phyloP scores from a whole-genome alignment of 2,113 vertebrate species.

The Apodemus sylvaticus region DNA sequence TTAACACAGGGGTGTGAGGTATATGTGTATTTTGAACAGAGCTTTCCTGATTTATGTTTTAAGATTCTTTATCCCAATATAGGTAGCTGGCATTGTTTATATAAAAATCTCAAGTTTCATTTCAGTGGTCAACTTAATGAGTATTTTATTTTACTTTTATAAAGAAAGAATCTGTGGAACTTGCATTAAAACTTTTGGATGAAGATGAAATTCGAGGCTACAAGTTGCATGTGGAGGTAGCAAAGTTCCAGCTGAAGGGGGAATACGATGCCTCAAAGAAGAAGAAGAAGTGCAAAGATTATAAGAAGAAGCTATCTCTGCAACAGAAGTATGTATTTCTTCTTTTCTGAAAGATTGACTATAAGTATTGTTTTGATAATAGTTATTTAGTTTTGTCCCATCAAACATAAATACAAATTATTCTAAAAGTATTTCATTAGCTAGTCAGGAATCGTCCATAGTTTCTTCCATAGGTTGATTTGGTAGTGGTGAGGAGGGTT shows the following conservation, averaged over 20 bases:
- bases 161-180: slow-evolving; percentile 95
- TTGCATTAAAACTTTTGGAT: slow-evolving; percentile 94
- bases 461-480: background rate
- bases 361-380: slow-evolving; percentile 39
- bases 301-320: slow-evolving; percentile 93
- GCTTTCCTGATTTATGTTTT: slow-evolving; percentile 3
- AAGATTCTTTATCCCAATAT: slow-evolving; percentile 37
- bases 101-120: background rate
- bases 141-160: slow-evolving; percentile 71
- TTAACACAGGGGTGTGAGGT: background rate
- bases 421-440: slow-evolving; percentile 43
- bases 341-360: slow-evolving; percentile 31
- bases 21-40: background rate
- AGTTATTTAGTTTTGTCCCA: background rate
- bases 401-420: background rate
- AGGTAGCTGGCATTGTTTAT: background rate
- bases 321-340: slow-evolving; percentile 93
- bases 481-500: background rate
- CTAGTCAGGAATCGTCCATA: background rate
- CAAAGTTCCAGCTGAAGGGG: slow-evolving; percentile 95
- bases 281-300: slow-evolving; percentile 97
- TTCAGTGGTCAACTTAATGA: slow-evolving; percentile 47
- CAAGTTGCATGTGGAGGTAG: slow-evolving; percentile 94
- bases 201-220: slow-evolving; percentile 95
- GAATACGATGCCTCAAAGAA: slow-evolving; percentile 96